Conservation (phyloP, 2,888 invertebrate genomes). For the Lobophora halterata region DNA sequence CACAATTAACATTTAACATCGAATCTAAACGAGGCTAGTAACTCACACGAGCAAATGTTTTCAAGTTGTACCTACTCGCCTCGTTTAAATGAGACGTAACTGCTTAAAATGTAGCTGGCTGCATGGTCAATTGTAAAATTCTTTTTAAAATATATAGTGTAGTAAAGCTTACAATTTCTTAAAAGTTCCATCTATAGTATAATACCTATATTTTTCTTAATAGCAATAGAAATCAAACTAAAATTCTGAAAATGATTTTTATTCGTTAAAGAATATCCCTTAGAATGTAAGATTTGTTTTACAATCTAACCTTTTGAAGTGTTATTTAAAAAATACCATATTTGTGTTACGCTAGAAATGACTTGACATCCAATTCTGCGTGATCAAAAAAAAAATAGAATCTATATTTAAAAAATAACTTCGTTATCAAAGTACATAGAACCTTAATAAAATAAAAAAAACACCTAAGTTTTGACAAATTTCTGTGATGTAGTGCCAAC, state of each 20-base stretch:
- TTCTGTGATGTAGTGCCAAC: constrained; percentile 78
- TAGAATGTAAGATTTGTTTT: constrained; percentile 20
- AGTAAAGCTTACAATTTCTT: constrained; percentile 16
- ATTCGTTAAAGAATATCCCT: constrained; percentile 25
- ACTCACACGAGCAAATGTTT: constrained; percentile 16
- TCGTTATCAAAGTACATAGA: too few species aligned
- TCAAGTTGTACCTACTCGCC: constrained; percentile 11
- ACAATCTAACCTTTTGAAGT: constrained; percentile 4
- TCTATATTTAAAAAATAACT: constrained; percentile 7
- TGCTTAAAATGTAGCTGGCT: constrained; percentile 45
- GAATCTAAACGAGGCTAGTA: neutral
- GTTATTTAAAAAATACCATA: neutral
- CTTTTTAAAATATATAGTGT: constrained; percentile 17
- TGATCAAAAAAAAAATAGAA: too few species aligned
- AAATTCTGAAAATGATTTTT: constrained; percentile 17
- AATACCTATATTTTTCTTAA: constrained; percentile 16
- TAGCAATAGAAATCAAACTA: constrained; percentile 18
- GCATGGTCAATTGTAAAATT: constrained; percentile 48
- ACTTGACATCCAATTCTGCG: too few species aligned
- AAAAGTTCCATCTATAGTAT: constrained; percentile 23
- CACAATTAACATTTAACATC: constrained; percentile 26
- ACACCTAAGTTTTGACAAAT: too few species aligned
- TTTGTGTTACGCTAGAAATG: constrained; percentile 11
- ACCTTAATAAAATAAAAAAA: too few species aligned
- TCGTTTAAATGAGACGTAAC: constrained; percentile 28